Evolutionary conservation across 2,797 vertebrate species (phyloP).

Genomic region (Hipposideros larvatus): DNA sequence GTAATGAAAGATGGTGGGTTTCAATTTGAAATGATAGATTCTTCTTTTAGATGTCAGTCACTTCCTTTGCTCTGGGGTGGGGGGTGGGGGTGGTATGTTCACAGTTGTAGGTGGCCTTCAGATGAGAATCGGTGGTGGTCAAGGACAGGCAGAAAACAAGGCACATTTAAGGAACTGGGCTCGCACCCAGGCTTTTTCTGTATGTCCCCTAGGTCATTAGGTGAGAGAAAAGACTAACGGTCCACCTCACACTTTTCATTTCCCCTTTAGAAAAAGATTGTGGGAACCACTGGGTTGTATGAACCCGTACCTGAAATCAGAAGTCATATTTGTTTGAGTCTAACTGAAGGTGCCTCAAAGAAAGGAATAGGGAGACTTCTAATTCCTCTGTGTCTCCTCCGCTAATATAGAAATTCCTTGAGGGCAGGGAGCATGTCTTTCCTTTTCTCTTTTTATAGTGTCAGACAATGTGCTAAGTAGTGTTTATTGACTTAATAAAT

Average conservation of each 20-base stretch:
- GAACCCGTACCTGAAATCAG: background rate
- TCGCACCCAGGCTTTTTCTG: background rate
- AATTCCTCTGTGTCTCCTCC: background rate
- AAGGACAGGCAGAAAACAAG: background rate
- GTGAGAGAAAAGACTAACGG: background rate
- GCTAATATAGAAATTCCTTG: background rate
- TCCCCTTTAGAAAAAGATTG: background rate
- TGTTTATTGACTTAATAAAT: constrained; percentile 32
- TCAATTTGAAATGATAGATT: background rate
- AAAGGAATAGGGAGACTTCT: background rate
- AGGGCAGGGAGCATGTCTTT: background rate
- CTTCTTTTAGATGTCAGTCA: background rate
- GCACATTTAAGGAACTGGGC: background rate
- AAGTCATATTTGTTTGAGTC: background rate
- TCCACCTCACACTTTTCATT: background rate
- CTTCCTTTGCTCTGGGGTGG: background rate
- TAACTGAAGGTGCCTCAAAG: background rate
- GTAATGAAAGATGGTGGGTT: constrained; percentile 6
- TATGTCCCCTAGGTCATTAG: background rate
- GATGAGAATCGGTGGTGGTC: background rate
- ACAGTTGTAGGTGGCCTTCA: background rate
- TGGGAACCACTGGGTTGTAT: background rate
- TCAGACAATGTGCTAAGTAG: background rate
- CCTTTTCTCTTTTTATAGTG: background rate
- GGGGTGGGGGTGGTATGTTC: background rate